These are phyloP conservation scores for Hippoglossus stenolepis DNA, from an alignment of 2,113 vertebrate species.

Conservation along the genomic window DNA sequence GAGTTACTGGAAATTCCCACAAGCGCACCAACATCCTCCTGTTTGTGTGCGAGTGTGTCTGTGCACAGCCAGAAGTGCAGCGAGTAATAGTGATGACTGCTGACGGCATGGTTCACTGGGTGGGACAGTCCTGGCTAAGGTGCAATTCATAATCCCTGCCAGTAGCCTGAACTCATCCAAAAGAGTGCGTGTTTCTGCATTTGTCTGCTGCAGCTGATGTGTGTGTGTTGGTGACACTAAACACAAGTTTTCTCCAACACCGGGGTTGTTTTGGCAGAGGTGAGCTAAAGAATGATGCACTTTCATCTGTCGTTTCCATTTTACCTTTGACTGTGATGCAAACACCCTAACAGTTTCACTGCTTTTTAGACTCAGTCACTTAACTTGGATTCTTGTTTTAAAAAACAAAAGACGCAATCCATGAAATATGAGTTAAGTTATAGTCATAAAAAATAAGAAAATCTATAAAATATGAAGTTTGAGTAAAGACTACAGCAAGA, in stretches of 20 bases:
- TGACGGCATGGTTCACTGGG: slow-evolving; percentile 55
- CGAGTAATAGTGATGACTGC: slow-evolving; percentile 39
- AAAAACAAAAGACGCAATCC: slow-evolving; percentile 24
- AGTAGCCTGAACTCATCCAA: slow-evolving; percentile 39
- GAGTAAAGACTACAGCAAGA: slow-evolving; percentile 32
- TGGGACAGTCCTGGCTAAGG: slow-evolving; percentile 53
- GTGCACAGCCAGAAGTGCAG: slow-evolving; percentile 26
- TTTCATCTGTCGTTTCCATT: slow-evolving; percentile 30
- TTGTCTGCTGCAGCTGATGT: slow-evolving; percentile 19
- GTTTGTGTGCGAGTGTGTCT: slow-evolving; percentile 39
- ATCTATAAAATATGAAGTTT: background rate
- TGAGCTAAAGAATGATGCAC: slow-evolving; percentile 25
- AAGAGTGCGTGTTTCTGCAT: slow-evolving; percentile 16
- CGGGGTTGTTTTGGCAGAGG: slow-evolving; percentile 39
- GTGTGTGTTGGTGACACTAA: slow-evolving; percentile 5
- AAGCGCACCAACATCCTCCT: slow-evolving; percentile 19
- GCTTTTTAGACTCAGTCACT: background rate
- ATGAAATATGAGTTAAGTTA: slow-evolving; percentile 1
- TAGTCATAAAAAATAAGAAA: slow-evolving; percentile 16
- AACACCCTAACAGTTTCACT: slow-evolving; percentile 16
- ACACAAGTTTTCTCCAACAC: slow-evolving; percentile 9
- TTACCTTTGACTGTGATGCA: slow-evolving; percentile 10
- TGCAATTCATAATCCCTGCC: slow-evolving; percentile 42
- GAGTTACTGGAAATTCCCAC: slow-evolving; percentile 34
- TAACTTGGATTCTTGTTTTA: too few species aligned